Percentiles rank a stretch among this genome's conserved stretches.
These are phyloP conservation scores for Gephyroberyx darwinii DNA, from an alignment of 2,797 vertebrate genomes.

Conservation along the genomic window DNA sequence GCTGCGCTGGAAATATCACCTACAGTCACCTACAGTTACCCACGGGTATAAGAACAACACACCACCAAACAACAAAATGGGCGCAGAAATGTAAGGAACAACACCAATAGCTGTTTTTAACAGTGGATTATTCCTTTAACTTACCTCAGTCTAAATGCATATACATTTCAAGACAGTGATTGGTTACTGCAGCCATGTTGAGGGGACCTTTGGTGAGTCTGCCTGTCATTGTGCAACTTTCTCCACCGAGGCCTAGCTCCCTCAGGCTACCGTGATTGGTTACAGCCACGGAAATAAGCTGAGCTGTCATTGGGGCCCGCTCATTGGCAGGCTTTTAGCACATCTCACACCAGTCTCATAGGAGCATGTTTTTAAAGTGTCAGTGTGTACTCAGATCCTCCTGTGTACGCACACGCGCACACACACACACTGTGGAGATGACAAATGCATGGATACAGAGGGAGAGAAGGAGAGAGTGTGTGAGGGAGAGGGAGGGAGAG, in stretches of 20 bases:
- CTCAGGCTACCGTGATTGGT: conserved; percentile 51
- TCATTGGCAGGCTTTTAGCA: conserved; percentile 63
- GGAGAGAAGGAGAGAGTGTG: conserved; percentile 20
- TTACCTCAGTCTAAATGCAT: conserved; percentile 7
- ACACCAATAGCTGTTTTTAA: too few relatives aligned
- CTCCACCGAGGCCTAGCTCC: conserved; percentile 42
- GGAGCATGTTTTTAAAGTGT: conserved; percentile 39
- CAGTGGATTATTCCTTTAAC: too few relatives aligned
- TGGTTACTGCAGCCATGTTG: conserved; percentile 18
- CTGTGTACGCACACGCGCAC: conserved; percentile 1
- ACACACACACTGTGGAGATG: conserved; percentile 27
- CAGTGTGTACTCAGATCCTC: conserved; percentile 25
- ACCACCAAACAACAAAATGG: too few relatives aligned
- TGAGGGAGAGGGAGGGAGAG: conserved; percentile 1
- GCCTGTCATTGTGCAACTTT: conserved; percentile 63
- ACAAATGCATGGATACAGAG: conserved; percentile 50
- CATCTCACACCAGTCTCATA: conserved; percentile 47
- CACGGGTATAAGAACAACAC: too few relatives aligned
- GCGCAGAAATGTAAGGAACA: too few relatives aligned
- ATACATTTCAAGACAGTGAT: conserved; percentile 6
- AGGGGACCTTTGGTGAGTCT: conserved; percentile 30
- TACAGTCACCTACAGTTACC: too few relatives aligned
- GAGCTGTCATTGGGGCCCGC: conserved; percentile 22
- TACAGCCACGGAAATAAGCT: conserved; percentile 26
- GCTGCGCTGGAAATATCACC: too few relatives aligned